Evolutionary conservation across 2,113 vertebrate genomes (phyloP).

Genomic region (Psittacula cyanocephala): DNA sequence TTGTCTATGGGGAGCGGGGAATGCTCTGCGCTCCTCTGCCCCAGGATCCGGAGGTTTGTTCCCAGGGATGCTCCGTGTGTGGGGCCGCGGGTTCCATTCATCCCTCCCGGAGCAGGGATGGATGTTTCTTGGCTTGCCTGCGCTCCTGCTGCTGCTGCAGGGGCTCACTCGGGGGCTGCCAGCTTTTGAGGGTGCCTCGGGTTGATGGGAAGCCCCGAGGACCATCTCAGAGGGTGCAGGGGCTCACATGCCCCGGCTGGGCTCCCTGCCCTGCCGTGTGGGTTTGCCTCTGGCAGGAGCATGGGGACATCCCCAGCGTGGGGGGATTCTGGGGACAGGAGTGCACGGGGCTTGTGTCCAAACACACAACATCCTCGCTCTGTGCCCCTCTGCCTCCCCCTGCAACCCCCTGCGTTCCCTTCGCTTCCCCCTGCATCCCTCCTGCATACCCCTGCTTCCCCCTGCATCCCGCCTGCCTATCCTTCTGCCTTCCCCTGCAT

Average conservation of each 20-base stretch:
- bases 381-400: not conserved
- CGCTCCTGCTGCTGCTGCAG: not conserved
- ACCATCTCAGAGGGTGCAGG: not conserved
- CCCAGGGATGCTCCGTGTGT: not conserved
- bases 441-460: not conserved
- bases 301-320: accelerated
- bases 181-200: not conserved
- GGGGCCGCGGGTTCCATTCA: not conserved
- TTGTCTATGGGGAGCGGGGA: not conserved
- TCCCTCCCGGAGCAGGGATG: not conserved
- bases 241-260: accelerated
- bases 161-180: not conserved
- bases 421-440: not conserved
- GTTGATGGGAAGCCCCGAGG: not conserved
- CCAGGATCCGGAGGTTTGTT: not conserved
- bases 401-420: not conserved
- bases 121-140: not conserved
- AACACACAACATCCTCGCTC: accelerated
- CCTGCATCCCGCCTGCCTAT: no score
- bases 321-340: not conserved
- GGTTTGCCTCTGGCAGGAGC: not conserved
- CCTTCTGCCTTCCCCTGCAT: not conserved
- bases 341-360: not conserved
- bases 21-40: not conserved
- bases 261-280: not conserved